phyloP scores from a whole-genome alignment of 2,113 vertebrate species.

The Vombatus ursinus region DNA sequence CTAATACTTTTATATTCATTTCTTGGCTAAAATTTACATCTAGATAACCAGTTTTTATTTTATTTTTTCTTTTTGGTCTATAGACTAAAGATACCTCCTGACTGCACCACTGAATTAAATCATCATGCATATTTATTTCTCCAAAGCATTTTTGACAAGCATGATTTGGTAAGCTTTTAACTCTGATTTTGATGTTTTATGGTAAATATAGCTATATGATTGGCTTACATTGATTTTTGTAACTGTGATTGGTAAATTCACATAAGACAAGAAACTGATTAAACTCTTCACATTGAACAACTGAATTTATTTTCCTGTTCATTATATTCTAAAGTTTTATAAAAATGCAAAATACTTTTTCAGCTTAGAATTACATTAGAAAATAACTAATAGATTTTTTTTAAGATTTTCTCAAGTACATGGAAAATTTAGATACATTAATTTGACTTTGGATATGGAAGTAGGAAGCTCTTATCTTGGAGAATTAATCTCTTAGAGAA shows the following conservation, averaged over 20 bases:
- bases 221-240: slow-evolving; percentile 21
- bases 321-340: slow-evolving; percentile 47
- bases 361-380: neutral
- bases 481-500: slow-evolving; percentile 10
- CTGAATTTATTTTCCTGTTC: slow-evolving; percentile 41
- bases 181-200: slow-evolving; percentile 30
- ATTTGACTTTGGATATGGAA: slow-evolving; percentile 40
- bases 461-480: neutral
- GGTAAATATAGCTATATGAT: slow-evolving; percentile 25
- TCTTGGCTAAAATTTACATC: slow-evolving; percentile 67
- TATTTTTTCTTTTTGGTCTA: slow-evolving; percentile 70
- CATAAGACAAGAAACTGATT: slow-evolving; percentile 3
- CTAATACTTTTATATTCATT: slow-evolving; percentile 45
- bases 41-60: slow-evolving; percentile 63
- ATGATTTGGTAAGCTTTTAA: slow-evolving; percentile 93
- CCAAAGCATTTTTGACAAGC: slow-evolving; percentile 98
- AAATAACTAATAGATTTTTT: slow-evolving; percentile 34
- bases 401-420: neutral
- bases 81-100: slow-evolving; percentile 94
- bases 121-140: slow-evolving; percentile 99
- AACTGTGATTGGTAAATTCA: neutral
- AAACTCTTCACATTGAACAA: slow-evolving; percentile 36
- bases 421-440: slow-evolving; percentile 28
- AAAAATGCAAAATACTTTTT: slow-evolving; percentile 17
- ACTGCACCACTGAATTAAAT: slow-evolving; percentile 98